Evolutionary conservation across 2,888 invertebrate species (phyloP).

Genomic region (Cetonia aurata): DNA sequence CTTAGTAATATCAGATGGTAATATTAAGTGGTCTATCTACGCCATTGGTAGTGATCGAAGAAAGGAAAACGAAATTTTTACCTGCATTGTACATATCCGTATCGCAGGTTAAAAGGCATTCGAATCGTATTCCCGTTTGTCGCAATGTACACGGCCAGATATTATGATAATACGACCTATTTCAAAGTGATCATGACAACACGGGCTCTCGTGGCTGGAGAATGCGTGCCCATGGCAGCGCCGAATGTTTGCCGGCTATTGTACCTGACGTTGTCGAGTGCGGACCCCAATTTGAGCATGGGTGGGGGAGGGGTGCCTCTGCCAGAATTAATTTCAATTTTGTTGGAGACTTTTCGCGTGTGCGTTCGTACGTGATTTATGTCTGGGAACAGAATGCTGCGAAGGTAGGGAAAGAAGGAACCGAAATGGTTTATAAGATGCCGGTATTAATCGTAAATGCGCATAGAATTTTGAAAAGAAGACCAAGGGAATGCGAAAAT

Average conservation of each 20-base stretch:
- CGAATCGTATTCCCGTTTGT: conserved; percentile 51
- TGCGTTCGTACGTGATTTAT: conserved; percentile 32
- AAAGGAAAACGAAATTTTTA: conserved; percentile 55
- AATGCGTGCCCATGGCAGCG: conserved; percentile 39
- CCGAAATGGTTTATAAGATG: not conserved
- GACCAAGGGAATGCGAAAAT: too few species aligned
- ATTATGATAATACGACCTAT: conserved; percentile 63
- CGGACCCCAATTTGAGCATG: conserved; percentile 15
- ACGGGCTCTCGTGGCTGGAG: conserved; percentile 21
- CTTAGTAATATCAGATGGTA: too few species aligned
- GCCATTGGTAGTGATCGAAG: not conserved
- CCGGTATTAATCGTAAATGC: not conserved
- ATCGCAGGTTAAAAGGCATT: conserved; percentile 39
- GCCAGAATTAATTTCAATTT: conserved; percentile 34
- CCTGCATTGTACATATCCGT: conserved; percentile 52
- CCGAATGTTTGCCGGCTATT: conserved; percentile 21
- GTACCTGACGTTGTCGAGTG: conserved; percentile 38
- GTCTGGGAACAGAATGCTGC: not conserved
- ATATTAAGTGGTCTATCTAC: not conserved
- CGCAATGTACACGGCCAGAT: conserved; percentile 54
- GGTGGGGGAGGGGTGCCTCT: conserved; percentile 30
- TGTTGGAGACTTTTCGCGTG: conserved; percentile 18
- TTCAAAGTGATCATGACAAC: conserved; percentile 61
- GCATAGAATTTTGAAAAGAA: too few species aligned
- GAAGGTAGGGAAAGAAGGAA: not conserved